Percentiles rank a stretch among this genome's conserved stretches.
Evolutionary conservation across 2,797 vertebrate genomes (phyloP).

Genomic region (Merluccius polli): DNA sequence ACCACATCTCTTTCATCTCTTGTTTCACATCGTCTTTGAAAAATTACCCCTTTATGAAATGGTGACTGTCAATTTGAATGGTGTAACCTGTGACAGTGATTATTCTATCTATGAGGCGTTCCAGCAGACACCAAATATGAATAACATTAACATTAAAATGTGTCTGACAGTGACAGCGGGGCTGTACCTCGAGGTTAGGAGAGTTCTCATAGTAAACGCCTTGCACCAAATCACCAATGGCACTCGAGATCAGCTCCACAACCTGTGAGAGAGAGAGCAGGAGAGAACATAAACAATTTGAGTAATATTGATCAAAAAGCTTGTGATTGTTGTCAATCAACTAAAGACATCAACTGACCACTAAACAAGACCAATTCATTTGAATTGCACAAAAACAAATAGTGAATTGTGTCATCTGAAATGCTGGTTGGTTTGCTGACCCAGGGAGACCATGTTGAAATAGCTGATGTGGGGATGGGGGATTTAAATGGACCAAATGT

Average conservation of each 20-base stretch:
- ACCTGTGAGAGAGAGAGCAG: slow-evolving; percentile 73
- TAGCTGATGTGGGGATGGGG: too few relatives aligned
- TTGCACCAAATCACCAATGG: slow-evolving; percentile 94
- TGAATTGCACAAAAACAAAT: not conserved
- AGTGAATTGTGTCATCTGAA: too few relatives aligned
- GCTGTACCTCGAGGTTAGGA: slow-evolving; percentile 77
- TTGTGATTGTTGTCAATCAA: not conserved
- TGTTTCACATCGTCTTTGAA: too few relatives aligned
- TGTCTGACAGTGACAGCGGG: not conserved
- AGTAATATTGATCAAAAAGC: slow-evolving; percentile 6
- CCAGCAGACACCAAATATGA: not conserved
- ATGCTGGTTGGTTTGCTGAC: too few relatives aligned
- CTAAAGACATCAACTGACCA: not conserved
- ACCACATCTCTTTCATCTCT: not conserved
- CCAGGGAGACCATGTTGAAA: too few relatives aligned
- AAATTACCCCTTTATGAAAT: not conserved
- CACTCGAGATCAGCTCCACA: slow-evolving; percentile 91
- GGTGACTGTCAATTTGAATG: too few relatives aligned
- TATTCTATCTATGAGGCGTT: not conserved
- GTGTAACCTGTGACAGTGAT: not conserved
- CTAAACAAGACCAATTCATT: not conserved
- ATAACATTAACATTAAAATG: not conserved
- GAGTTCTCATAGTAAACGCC: slow-evolving; percentile 90
- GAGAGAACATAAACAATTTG: slow-evolving; percentile 12
- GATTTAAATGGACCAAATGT: too few relatives aligned